phyloP scores from a whole-genome alignment of 1,140 invertebrate genomes.

The Tetramorium parvispinum region DNA sequence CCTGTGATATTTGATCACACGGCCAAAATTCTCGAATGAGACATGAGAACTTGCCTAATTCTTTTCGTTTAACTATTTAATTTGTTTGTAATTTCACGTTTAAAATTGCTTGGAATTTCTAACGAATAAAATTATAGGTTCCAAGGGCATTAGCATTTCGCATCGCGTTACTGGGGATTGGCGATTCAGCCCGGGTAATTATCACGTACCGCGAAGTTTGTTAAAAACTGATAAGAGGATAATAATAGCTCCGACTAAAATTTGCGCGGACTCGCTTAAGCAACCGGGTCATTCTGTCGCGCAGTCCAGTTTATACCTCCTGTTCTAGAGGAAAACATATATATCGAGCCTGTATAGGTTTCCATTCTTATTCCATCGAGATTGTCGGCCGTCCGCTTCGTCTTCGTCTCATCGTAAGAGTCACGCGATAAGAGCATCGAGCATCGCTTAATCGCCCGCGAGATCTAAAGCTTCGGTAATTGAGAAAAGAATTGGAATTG shows the following conservation, averaged over 20 bases:
- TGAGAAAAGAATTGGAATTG: conserved; percentile 43
- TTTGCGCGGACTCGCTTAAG: conserved; percentile 8
- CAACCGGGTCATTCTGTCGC: not conserved
- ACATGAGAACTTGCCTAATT: not conserved
- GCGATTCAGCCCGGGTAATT: conserved; percentile 3
- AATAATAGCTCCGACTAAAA: conserved; percentile 27
- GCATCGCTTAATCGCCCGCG: conserved; percentile 6
- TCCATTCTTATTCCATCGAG: conserved; percentile 17
- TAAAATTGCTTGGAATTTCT: not conserved
- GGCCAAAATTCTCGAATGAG: not conserved
- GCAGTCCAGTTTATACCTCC: not conserved
- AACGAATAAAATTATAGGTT: conserved; percentile 1
- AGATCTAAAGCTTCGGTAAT: conserved; percentile 53
- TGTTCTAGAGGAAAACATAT: not conserved
- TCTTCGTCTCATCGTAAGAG: not conserved
- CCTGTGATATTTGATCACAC: not conserved
- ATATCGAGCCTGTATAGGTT: not conserved
- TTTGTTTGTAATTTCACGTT: not conserved
- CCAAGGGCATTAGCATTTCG: not conserved
- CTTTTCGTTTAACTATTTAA: not conserved
- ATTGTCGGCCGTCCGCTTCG: not conserved
- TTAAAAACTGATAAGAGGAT: conserved; percentile 50
- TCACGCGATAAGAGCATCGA: conserved; percentile 63
- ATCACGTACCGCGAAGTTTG: not conserved
- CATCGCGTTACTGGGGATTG: not conserved